Evolutionary conservation across 1,140 invertebrate species (phyloP).

Genomic region (Bombus affinis): DNA sequence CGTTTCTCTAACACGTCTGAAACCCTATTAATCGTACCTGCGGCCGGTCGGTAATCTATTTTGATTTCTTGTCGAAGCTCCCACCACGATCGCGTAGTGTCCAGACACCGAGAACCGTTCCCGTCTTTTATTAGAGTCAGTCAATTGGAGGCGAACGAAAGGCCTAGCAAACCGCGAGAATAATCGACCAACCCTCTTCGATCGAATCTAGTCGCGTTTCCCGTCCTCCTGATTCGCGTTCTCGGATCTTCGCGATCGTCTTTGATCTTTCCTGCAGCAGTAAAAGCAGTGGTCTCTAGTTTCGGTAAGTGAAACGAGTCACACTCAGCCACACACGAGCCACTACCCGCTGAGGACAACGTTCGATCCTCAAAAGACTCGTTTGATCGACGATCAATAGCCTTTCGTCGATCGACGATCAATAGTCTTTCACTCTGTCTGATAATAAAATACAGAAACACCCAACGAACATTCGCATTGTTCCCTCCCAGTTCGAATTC

Average conservation of each 20-base stretch:
- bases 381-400: too few relatives aligned
- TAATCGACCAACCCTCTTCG: conserved; percentile 36
- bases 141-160: conserved; percentile 76
- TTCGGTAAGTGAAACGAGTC: conserved; percentile 64
- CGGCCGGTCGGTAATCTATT: conserved; percentile 70
- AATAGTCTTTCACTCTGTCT: not conserved
- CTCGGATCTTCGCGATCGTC: not conserved
- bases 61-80: conserved; percentile 73
- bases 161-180: conserved; percentile 66
- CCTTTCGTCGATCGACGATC: not conserved
- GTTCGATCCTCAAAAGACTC: not conserved
- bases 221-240: not conserved
- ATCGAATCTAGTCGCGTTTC: too few relatives aligned
- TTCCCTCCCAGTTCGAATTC: not conserved
- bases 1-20: conserved; percentile 39
- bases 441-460: not conserved
- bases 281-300: conserved; percentile 49
- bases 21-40: conserved; percentile 50
- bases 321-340: conserved; percentile 42
- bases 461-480: not conserved
- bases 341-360: conserved; percentile 28
- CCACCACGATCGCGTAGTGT: conserved; percentile 68
- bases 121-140: conserved; percentile 79
- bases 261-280: not conserved
- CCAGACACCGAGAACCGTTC: conserved; percentile 61